phyloP scores from a whole-genome alignment of 2,113 vertebrate species.

The Mionectes macconnelli region DNA sequence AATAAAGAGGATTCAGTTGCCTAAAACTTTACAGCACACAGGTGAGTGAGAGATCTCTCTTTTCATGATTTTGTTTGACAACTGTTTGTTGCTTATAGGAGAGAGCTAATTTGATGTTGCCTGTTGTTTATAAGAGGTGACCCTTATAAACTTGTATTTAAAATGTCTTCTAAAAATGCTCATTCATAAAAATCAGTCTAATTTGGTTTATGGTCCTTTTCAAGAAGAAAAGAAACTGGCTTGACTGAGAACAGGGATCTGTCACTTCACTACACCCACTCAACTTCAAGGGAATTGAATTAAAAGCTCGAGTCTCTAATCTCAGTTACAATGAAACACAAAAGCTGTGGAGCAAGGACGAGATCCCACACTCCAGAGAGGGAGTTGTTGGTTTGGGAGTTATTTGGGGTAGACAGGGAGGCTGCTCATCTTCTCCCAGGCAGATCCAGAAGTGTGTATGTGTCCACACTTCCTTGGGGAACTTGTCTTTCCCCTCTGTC shows the following conservation, averaged over 20 bases:
- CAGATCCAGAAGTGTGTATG: neutral
- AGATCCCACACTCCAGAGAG: neutral
- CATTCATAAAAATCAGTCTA: neutral
- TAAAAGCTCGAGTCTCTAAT: neutral
- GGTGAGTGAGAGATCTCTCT: neutral
- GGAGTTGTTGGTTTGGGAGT: neutral
- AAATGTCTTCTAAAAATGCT: neutral
- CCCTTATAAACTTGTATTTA: neutral
- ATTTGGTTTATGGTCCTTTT: neutral
- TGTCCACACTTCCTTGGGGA: neutral
- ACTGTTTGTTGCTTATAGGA: neutral
- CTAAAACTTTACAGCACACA: neutral
- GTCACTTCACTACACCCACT: neutral
- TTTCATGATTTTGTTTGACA: neutral
- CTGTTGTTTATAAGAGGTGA: neutral
- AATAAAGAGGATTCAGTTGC: neutral
- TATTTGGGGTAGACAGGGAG: neutral
- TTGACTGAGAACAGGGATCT: constrained; percentile 3
- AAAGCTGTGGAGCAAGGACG: neutral
- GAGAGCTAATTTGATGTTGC: neutral
- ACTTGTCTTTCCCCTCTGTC: neutral
- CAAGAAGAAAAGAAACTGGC: neutral
- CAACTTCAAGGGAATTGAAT: neutral
- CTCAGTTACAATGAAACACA: neutral
- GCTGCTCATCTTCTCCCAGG: neutral